These are phyloP conservation scores for Cebuella pygmaea DNA, from an alignment of 2,797 vertebrate genomes.

Conservation along the genomic window DNA sequence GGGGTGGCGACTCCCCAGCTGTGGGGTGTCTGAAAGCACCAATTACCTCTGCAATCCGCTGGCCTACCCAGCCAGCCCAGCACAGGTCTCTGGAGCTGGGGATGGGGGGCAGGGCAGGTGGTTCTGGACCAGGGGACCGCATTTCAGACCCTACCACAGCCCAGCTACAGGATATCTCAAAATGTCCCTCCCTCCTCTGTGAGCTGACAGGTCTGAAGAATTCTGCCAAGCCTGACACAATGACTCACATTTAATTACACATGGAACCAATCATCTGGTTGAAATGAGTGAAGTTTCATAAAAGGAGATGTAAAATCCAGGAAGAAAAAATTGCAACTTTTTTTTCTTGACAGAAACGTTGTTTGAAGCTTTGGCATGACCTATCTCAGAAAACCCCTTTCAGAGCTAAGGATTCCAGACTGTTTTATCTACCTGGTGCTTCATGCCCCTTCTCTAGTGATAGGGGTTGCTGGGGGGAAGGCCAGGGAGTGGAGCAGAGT, in stretches of 20 bases:
- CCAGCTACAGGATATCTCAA: background rate
- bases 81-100: background rate
- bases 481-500: background rate
- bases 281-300: slow-evolving; percentile 49
- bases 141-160: background rate
- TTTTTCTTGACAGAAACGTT: background rate
- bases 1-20: slow-evolving; percentile 32
- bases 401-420: background rate
- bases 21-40: slow-evolving; percentile 73
- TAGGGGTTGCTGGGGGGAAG: background rate
- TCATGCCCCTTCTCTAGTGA: background rate
- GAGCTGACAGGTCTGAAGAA: background rate
- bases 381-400: background rate
- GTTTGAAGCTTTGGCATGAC: slow-evolving; percentile 18
- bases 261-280: background rate
- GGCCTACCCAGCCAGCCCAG: slow-evolving; percentile 45
- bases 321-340: background rate
- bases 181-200: background rate
- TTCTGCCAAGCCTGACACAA: background rate
- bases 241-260: slow-evolving; percentile 53
- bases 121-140: background rate
- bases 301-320: slow-evolving; percentile 11
- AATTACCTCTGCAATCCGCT: slow-evolving; percentile 69
- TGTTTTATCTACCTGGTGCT: background rate
- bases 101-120: background rate